Base-by-base conservation (phyloP, 2,888 invertebrate species). In the Mimumesa dahlbomi region DNA sequence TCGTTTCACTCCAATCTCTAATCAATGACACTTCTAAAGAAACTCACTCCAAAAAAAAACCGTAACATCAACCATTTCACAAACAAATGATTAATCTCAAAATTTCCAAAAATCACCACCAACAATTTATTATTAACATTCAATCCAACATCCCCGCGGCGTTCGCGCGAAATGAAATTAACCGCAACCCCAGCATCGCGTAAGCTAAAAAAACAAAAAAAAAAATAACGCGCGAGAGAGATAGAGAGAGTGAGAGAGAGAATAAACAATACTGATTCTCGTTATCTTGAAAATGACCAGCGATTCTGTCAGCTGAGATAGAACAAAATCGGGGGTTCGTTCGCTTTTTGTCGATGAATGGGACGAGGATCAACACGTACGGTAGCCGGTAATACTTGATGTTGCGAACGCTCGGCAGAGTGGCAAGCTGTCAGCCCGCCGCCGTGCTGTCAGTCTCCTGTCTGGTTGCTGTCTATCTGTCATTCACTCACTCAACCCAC, bases 361-460 rank as follows among this genome's bases (percentile, higher is more conserved):
- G 79, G 81, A 82, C 77, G 84, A 81, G 87, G 84, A 86, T 87
- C 87, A 87, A 87, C 87, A 86, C 85, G 85, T 87, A 86, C 86
- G 80, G 86, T 85, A 85, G 87, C 83, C 78, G 75, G 70, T 90
- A 90, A 90, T 90, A 90, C 89, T 90, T 88, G 89, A 89, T 90
- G 90, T 90, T 90, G 89, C 88, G 86, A 88, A 86, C 81, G 81
- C 73, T 80, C 76, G 81, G 82, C 78, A 75, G 81, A 82, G 87
- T 85, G 88, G 89, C 89, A 89, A 90, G 89, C 90, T 90, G 90
- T 90, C 89, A 85, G 90, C 86, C 89, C 88, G 90, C 89, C 90
- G 90, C 89, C 90, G 87, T 84, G 88, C 90, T 90, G 91, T 90
- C 91, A 91, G 90, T 91, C 90, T 89, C 85, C 90, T 90, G 91